A percentile compares a stretch with the other conserved stretches of the same genome.
These are phyloP conservation scores for Drosophila lacicola DNA, from an alignment of 2,888 invertebrate species.

Conservation along the genomic window DNA sequence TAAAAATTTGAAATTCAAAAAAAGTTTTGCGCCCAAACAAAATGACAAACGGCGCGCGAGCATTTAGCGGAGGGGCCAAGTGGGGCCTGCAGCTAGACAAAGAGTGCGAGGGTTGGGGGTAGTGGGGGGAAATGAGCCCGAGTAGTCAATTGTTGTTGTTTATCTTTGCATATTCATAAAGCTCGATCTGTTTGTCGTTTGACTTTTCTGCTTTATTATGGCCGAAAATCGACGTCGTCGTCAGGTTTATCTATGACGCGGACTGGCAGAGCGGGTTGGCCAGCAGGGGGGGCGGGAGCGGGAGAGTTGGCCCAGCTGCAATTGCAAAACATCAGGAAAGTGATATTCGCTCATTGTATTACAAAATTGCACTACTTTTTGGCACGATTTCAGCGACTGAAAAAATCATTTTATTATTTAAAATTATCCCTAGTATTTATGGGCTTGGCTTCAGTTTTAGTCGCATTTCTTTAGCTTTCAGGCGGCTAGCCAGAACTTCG, in stretches of 20 bases:
- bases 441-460: not conserved
- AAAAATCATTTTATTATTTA: not conserved
- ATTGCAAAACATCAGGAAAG: conserved; percentile 64
- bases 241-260: conserved; percentile 55
- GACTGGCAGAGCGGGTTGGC: not conserved
- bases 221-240: conserved; percentile 45
- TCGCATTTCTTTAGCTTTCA: not conserved
- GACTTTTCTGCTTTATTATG: conserved; percentile 71
- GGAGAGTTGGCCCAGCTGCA: conserved; percentile 50
- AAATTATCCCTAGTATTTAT: not conserved
- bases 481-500: not conserved
- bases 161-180: conserved; percentile 82
- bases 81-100: conserved; percentile 13
- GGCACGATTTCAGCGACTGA: not conserved
- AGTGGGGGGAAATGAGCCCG: conserved; percentile 3
- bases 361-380: conserved; percentile 44
- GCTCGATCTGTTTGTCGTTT: conserved; percentile 72
- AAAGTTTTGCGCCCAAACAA: conserved; percentile 39
- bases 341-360: conserved; percentile 65
- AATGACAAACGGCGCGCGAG: conserved; percentile 46
- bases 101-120: not conserved
- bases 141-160: conserved; percentile 54
- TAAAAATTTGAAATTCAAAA: conserved; percentile 74
- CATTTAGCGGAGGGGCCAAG: conserved; percentile 8
- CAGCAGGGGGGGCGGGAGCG: not conserved